Base-by-base conservation (phyloP, 2,797 vertebrate species). In the Chelidonichthys spinosus region DNA sequence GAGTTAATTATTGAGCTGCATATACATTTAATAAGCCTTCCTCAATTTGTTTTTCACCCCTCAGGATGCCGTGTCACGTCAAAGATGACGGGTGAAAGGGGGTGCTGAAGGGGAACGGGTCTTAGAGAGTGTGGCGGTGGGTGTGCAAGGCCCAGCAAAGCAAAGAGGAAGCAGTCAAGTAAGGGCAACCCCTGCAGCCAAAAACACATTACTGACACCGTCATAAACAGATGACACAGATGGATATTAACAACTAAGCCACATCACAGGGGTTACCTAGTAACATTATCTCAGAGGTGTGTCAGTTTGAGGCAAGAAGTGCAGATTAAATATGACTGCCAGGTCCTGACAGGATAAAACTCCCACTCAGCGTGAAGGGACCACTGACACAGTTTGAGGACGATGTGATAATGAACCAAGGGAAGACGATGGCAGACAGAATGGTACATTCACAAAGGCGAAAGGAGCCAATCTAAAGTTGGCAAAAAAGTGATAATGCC, bases 1-100 rank as follows among this genome's bases (percentile, higher is more conserved):
- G 33, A 94, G 93, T 94, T 95, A 94, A 95, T 95, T 95, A 95
- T 94, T 95, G 85, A 87, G 90, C 83, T 71, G 86, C 80, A 90
- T 89, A 90, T 91, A 92, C 93, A 82, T 95, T 93, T 94, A 94
- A 94, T 94, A 94, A 93, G 89, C 83, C 66, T 85, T 60, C 86
- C 80, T 84, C 84, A 92, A 92, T 92, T 92, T 90, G 89, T 89
- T 89, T 89, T 87, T 90, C 85, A 86, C 84, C 91, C 89, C 92
- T 85, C 81, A 81, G 87, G 92, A 89, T 66, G 68, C 54, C 77
- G 10, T 82, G 90, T 87, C 87, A 86, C 71, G 85, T 88, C 86
- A 87, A 62, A 75, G 77, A 85, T 80, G 85, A 92, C 63, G 71
- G 81, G 76, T n/a, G 52, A 33, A 69, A 68, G 17, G 6, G 35